Evolutionary conservation across 2,888 invertebrate species (phyloP).

Genomic region (Lepidocyrtinus sp.): DNA sequence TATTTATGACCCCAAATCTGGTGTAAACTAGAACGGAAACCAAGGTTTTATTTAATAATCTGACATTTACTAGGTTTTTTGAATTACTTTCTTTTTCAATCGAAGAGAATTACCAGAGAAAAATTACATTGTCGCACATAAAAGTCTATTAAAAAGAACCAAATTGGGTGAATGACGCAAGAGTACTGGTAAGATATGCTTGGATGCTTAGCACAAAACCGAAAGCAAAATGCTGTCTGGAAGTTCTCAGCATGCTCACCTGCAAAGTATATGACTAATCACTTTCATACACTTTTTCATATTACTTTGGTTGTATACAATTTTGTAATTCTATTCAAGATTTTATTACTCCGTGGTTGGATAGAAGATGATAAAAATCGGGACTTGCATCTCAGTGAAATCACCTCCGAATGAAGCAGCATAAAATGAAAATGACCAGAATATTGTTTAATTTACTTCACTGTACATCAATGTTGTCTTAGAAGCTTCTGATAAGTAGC

Average conservation of each 20-base stretch:
- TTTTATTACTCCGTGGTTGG: slow-evolving; percentile 24
- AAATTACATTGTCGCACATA: no score
- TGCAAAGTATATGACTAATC: slow-evolving; percentile 68
- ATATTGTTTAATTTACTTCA: slow-evolving; percentile 17
- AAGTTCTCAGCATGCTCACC: slow-evolving; percentile 63
- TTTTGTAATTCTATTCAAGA: neutral
- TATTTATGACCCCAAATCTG: no score
- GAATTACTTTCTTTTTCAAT: no score
- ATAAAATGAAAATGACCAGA: slow-evolving; percentile 9
- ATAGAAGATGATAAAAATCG: slow-evolving; percentile 7
- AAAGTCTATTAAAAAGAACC: no score
- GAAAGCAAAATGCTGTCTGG: slow-evolving; percentile 43
- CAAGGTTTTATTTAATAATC: no score
- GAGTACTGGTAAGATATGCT: no score
- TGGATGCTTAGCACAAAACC: neutral
- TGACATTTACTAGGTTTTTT: no score
- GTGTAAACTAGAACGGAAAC: no score
- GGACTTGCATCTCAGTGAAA: neutral
- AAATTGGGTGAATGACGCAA: slow-evolving; percentile 22
- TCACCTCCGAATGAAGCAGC: neutral
- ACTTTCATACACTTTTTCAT: slow-evolving; percentile 40
- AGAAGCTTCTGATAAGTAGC: neutral
- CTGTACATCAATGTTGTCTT: neutral
- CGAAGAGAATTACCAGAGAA: no score
- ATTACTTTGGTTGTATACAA: no score